A percentile compares a stretch with the other conserved stretches of the same genome.
phyloP scores from a whole-genome alignment of 2,888 invertebrate species.

The Macrosoma leucophasiata region DNA sequence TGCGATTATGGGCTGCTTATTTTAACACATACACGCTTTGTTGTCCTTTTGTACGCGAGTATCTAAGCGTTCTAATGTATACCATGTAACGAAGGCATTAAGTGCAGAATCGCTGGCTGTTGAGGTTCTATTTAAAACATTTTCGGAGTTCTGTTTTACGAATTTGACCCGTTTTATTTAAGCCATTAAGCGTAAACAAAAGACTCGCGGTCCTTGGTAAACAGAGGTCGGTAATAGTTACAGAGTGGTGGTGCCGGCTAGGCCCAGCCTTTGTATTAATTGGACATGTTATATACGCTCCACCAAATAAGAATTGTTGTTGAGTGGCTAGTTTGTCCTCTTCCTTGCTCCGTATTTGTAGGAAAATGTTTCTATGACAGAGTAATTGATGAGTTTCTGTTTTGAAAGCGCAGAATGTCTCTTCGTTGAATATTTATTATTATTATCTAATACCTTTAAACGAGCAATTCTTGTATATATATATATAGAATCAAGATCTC shows the following conservation, averaged over 20 bases:
- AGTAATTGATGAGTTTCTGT: no score
- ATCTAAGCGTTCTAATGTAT: slow-evolving; percentile 44
- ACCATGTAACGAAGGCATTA: slow-evolving; percentile 45
- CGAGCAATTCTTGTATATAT: no score
- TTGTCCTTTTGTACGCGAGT: slow-evolving; percentile 44
- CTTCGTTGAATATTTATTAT: no score
- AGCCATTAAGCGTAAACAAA: slow-evolving; percentile 73
- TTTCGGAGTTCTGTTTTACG: slow-evolving; percentile 56
- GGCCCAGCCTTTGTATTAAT: slow-evolving; percentile 62
- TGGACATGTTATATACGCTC: slow-evolving; percentile 67
- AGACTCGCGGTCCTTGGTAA: slow-evolving; percentile 60
- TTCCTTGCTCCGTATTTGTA: no score
- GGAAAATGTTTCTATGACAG: no score
- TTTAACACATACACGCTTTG: slow-evolving; percentile 44
- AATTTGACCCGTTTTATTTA: slow-evolving; percentile 72
- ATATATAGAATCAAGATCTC: no score
- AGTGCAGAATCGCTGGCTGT: slow-evolving; percentile 40
- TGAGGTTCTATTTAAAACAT: slow-evolving; percentile 48
- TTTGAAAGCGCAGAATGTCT: no score
- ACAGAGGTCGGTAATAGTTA: slow-evolving; percentile 64
- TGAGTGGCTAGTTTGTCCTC: slow-evolving; percentile 16
- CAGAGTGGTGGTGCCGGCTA: slow-evolving; percentile 55
- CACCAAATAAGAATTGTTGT: slow-evolving; percentile 56
- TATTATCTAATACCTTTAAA: no score
- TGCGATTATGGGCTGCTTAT: slow-evolving; percentile 55